Evolutionary conservation across 2,113 vertebrate genomes (phyloP), one percentile per base, ranked within the genome.

Genomic region (Spheniscus mendiculus): DNA sequence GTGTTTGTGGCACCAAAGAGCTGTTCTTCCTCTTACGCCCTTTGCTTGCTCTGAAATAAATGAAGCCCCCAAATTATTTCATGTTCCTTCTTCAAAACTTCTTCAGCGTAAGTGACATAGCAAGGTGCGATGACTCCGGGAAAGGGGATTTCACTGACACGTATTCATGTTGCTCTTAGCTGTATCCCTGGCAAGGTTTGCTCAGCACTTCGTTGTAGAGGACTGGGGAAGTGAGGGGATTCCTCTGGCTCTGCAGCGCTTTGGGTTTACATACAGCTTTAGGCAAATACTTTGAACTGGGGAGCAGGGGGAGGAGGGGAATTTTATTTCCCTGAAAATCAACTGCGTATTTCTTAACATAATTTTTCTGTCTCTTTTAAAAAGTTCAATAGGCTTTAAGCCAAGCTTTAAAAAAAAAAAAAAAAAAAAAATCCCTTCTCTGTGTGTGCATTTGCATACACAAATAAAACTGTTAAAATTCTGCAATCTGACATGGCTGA

Each of bases 21-120:
- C 44, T 38, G 12, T 23, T 76, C 22, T 17, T 27, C 52, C 50
- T 49, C 44, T 25, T 30, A 4, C 1, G 11, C 20, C 59, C 29
- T 59, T 3, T 36, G 27, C 15, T 90, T 14, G 0, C 27, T 67
- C 27, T 18, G 29, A 53, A 76, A 80, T 58, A 30, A 38, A 44
- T n/a, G 36, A 66, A 74, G 7, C 17, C 9, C 30, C 16, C 5
- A 3, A 9, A 11, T 2, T 36, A 25, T 22, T 18, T 77, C 2
- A 3, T 38, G 58, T 77, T 61, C 34, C 16, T 63, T 65, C 26
- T 69, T 83, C 29, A 17, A 30, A 52, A 8, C 30, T 42, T 17
- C 10, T 13, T 52, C 2, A 1, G 15, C 7, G 1, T n/a, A 34
- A 42, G 65, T 17, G 67, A 8, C 7, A 1, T 2, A 36, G 44